Base-by-base conservation (phyloP, 2,888 invertebrate species). In the Pollenia labialis region DNA sequence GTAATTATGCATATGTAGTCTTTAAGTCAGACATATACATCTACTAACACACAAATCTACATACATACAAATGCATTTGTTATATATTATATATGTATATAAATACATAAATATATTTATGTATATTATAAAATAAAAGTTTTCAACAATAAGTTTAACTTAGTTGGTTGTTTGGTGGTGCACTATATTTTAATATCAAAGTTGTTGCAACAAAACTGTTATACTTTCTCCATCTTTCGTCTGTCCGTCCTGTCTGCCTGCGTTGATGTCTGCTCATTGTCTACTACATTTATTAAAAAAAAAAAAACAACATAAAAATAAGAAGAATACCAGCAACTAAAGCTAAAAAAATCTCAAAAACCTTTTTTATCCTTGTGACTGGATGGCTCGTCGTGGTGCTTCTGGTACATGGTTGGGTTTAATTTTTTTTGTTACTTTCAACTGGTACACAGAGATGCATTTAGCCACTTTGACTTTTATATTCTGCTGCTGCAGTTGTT, bases 211-310 rank as follows among this genome's bases (percentile, higher is more conserved):
- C 81, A 81, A 77, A 85, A 84, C 80, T 72, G 76, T 80, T 72
- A 64, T 72, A 85, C 87, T 87, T 87, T 85, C 81, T 76, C 79
- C 85, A 69, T 80, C 87, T 82, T 75, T 72, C 68, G 60, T 81
- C 68, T 69, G 82, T 64, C 72, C 54, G 71, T 79, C 64, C 75
- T 46, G 81, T 85, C 68, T 87, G 87, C 85, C 85, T 86, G 87
- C 69, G 80, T 85, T 84, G 87, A 77, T 89, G 89, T 89, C 88
- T 89, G 88, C 89, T 76, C 87, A 88, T 87, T 89, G 89, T 89
- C 89, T 89, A 81, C 87, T 85, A 82, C 77, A 87, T 77, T 84
- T 81, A 74, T 77, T 81, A 48, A 64, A 44, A 80, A 66, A 56
- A 54, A 46, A 23, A 42, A 58, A n/a, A n/a, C n/a, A n/a, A 74